phyloP scores from a whole-genome alignment of 2,797 vertebrate species.

The Pangasius djambal region DNA sequence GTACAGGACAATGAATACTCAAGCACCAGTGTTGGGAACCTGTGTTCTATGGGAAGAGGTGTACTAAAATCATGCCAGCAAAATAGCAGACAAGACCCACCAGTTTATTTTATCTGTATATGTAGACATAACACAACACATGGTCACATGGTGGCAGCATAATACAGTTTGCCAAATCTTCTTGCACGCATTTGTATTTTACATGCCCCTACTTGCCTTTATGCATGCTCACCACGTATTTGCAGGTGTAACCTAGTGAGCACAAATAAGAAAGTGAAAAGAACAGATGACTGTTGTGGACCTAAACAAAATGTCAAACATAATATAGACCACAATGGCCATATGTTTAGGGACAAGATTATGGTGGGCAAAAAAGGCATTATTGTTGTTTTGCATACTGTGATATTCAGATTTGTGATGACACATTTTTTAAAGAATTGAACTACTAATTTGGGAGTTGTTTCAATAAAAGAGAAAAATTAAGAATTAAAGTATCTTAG shows the following conservation, averaged over 20 bases:
- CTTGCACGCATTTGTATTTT: not conserved
- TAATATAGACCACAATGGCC: not conserved
- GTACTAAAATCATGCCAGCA: not conserved
- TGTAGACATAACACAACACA: not conserved
- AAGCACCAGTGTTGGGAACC: not conserved
- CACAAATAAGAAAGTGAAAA: not conserved
- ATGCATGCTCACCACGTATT: not conserved
- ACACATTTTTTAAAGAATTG: not conserved
- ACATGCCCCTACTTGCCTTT: not conserved
- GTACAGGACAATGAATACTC: not conserved
- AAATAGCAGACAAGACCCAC: not conserved
- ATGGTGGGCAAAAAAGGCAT: not conserved
- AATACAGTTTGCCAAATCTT: conserved; percentile 7
- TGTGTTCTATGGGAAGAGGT: not conserved
- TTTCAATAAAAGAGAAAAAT: not conserved
- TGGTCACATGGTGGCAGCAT: conserved; percentile 38
- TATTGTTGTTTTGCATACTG: not conserved
- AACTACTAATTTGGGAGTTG: not conserved
- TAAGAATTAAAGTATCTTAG: not conserved
- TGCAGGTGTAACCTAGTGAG: conserved; percentile 6
- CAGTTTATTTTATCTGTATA: not conserved
- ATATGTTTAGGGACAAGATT: not conserved
- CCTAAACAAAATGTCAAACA: too few species aligned
- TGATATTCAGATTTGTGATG: not conserved
- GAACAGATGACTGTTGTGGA: not conserved